Percentiles rank a stretch among this genome's conserved stretches.
These are phyloP conservation scores for Drosophila dives DNA, from an alignment of 2,888 invertebrate species.

Conservation along the genomic window DNA sequence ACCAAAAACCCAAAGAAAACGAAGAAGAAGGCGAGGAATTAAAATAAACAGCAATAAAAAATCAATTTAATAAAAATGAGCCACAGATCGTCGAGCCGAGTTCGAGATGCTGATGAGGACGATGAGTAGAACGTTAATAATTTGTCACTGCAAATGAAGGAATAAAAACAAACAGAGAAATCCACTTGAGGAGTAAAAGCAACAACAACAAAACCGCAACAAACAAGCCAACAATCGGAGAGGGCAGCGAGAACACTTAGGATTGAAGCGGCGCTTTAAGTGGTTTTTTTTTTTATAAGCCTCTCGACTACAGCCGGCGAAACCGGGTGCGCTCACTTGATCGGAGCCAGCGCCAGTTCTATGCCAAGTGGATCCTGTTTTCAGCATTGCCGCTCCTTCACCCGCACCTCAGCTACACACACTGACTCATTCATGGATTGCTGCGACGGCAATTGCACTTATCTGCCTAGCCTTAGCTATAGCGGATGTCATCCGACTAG, in stretches of 20 bases:
- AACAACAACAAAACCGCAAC: slow-evolving; percentile 28
- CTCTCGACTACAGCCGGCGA: slow-evolving; percentile 19
- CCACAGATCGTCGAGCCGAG: slow-evolving; percentile 43
- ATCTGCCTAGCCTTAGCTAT: slow-evolving; percentile 11
- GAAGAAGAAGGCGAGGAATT: slow-evolving; percentile 57
- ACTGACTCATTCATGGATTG: slow-evolving; percentile 69
- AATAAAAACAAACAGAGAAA: slow-evolving; percentile 81
- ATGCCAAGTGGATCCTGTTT: slow-evolving; percentile 56
- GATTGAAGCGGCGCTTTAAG: slow-evolving; percentile 77
- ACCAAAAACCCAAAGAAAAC: slow-evolving; percentile 23
- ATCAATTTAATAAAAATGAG: slow-evolving; percentile 76
- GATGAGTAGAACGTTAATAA: slow-evolving; percentile 81
- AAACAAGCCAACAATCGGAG: slow-evolving; percentile 34
- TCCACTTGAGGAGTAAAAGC: slow-evolving; percentile 71
- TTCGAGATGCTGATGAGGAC: slow-evolving; percentile 38
- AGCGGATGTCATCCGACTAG: slow-evolving; percentile 40
- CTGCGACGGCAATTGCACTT: slow-evolving; percentile 36
- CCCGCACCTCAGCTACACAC: slow-evolving; percentile 20
- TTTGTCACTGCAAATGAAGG: slow-evolving; percentile 83
- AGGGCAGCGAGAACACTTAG: slow-evolving; percentile 57
- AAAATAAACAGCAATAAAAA: slow-evolving; percentile 83
- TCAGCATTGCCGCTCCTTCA: slow-evolving; percentile 2
- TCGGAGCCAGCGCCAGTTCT: slow-evolving; percentile 44
- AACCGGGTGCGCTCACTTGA: slow-evolving; percentile 42
- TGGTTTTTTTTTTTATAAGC: slow-evolving; percentile 57